Evolutionary conservation across 2,797 vertebrate species (phyloP).

Genomic region (Malacoraja senta): DNA sequence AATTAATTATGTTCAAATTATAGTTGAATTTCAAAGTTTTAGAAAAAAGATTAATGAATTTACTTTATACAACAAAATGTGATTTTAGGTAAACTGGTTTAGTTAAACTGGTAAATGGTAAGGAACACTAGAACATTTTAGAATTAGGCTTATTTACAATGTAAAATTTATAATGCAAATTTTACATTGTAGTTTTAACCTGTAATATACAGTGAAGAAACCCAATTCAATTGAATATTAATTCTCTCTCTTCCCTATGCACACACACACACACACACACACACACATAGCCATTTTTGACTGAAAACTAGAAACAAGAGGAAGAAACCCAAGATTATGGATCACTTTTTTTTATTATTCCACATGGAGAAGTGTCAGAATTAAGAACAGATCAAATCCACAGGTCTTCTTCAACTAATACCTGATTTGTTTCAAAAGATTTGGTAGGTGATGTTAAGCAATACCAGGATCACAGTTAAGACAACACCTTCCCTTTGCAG

Average conservation of each 20-base stretch:
- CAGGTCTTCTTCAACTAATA: conserved; percentile 62
- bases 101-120: neutral
- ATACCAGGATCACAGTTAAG: conserved; percentile 59
- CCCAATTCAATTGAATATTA: neutral
- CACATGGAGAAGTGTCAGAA: conserved; percentile 73
- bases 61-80: conserved; percentile 20
- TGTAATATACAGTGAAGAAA: neutral
- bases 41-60: conserved; percentile 15
- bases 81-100: conserved; percentile 24
- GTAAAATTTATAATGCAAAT: neutral
- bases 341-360: conserved; percentile 52
- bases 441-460: conserved; percentile 57
- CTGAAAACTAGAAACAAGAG: neutral
- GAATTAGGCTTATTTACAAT: neutral
- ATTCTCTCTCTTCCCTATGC: neutral
- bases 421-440: conserved; percentile 58
- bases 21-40: conserved; percentile 1
- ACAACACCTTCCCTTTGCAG: conserved; percentile 53
- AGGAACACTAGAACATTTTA: neutral
- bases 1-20: neutral
- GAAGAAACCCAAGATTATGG: conserved; percentile 9
- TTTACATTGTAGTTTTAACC: conserved; percentile 18
- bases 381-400: conserved; percentile 58
- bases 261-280: neutral
- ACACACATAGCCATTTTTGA: neutral